phyloP scores from a whole-genome alignment of 2,888 invertebrate species.

The Diaperis boleti region DNA sequence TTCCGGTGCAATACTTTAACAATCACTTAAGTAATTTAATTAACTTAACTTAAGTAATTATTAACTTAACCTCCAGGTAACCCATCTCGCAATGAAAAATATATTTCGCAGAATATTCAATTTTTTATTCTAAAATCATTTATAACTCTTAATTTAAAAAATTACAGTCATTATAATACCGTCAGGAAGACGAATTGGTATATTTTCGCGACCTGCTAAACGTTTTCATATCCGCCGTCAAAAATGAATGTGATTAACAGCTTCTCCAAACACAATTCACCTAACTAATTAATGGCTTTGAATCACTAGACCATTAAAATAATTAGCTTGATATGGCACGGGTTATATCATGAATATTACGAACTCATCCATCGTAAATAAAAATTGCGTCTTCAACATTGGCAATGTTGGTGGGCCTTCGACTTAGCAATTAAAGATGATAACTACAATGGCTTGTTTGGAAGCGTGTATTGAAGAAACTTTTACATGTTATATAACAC shows the following conservation, averaged over 20 bases:
- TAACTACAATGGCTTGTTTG: conserved; percentile 9
- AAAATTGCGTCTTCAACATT: conserved; percentile 37
- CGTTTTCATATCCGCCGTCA: conserved; percentile 28
- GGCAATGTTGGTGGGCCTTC: conserved; percentile 35
- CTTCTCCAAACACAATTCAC: conserved; percentile 35
- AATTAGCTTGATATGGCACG: conserved; percentile 45
- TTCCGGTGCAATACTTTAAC: too few relatives aligned
- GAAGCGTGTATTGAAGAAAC: background rate
- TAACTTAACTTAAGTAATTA: too few relatives aligned
- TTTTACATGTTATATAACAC: background rate
- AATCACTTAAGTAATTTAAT: too few relatives aligned
- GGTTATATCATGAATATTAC: conserved; percentile 47
- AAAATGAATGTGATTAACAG: conserved; percentile 34
- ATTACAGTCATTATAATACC: too few relatives aligned
- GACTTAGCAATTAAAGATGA: conserved; percentile 8
- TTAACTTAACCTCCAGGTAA: too few relatives aligned
- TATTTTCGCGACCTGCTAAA: conserved; percentile 17
- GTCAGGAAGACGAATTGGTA: too few relatives aligned
- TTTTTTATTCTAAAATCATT: too few relatives aligned
- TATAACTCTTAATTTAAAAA: too few relatives aligned
- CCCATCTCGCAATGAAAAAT: too few relatives aligned
- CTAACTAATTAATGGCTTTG: conserved; percentile 42
- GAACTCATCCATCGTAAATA: conserved; percentile 46
- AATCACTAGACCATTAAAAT: conserved; percentile 49
- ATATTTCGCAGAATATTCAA: too few relatives aligned